Evolutionary conservation across 1,140 invertebrate species (phyloP), one percentile per base, ranked within the genome.

Genomic region (Battus philenor): DNA sequence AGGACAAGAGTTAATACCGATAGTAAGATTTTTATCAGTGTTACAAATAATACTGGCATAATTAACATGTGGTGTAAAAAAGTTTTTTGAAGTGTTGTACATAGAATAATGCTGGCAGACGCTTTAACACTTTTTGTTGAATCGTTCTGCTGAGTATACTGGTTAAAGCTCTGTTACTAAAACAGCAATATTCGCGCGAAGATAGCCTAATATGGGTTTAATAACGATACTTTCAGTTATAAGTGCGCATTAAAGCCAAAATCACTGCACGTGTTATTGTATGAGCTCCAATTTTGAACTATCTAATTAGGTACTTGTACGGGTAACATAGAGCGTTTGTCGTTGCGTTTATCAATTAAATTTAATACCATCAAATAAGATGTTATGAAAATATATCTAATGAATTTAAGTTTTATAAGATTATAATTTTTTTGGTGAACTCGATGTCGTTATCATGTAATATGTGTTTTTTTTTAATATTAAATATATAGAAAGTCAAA

Each of bases 121-220:
- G n/a, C n/a, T n/a, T 30, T 11, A 30, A 5, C 6, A 30, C 29
- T 30, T 30, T 30, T 30, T 26, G 18, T 39, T 26, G 15, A 26
- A 39, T 16, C 36, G 22, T 27, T 39, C 34, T 22, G 18, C 22
- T 8, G 9, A 13, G n/a, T n/a, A 16, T 15, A 39, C 22, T 26
- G 17, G 15, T 33, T 27, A 41, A 41, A 41, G 24, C 24, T 27
- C 24, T 27, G 38, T 41, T 17, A 41, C 22, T 26, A 17, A 24
- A 41, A 27, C 38, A 9, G 24, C 24, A 41, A 41, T 41, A 41
- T 41, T 41, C 38, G 15, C 24, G 24, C 13, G 38, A 41, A 41
- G 38, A 41, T 41, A 41, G 22, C 26, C 24, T 41, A 41, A 41
- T 41, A 41, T 41, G 38, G 22, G 24, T 41, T 41, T 41, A 41